Evolutionary conservation across 2,888 invertebrate genomes (phyloP), one percentile per base, ranked within the genome.

Genomic region (Cremastinae sp.): DNA sequence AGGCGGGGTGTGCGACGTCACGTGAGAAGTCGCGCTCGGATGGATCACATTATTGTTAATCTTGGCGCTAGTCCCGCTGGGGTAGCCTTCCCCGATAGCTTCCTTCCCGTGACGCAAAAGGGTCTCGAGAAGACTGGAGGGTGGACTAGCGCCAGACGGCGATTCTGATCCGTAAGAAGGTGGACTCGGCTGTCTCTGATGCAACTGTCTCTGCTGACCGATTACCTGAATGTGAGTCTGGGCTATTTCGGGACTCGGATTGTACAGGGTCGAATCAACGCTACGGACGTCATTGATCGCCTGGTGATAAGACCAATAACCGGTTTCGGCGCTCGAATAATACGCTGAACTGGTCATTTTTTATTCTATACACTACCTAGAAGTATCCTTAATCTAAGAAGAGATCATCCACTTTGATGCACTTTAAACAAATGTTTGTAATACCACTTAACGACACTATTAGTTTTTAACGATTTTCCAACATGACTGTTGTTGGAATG

Each of bases 81-180:
- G 59, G 62, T 84, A 85, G 34, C 64, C 66, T 4, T 86, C 82
- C 9, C 59, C 43, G 0, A 82, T 45, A 1, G 84, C 83, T 0
- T 85, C 80, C 22, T 82, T 88, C 0, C 87, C 88, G 7, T 85
- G 86, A 0, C 84, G 80, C 10, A 88, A 59, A 0, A 84, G 73
- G 0, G 82, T 80, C 75, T 87, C 86, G 5, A 88, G 69, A 2
- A 88, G 78, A 51, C 85, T 85, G 0, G 82, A 62, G 1, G 81
- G 64, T 14, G 80, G 53, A 12, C 71, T 49, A 0, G 14, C 4
- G 7, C 66, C 66, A 10, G 74, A 14, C n/a, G 75, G 49, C 5
- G 66, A 51, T 51, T 71, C 78, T 3, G 51, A 18, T 18, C 22
- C 68, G 64, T 77, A 82, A 45, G 61, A 74, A 36, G 78, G 18